Evolutionary conservation across 2,113 vertebrate species (phyloP).

Genomic region (Syrmaticus mikado): DNA sequence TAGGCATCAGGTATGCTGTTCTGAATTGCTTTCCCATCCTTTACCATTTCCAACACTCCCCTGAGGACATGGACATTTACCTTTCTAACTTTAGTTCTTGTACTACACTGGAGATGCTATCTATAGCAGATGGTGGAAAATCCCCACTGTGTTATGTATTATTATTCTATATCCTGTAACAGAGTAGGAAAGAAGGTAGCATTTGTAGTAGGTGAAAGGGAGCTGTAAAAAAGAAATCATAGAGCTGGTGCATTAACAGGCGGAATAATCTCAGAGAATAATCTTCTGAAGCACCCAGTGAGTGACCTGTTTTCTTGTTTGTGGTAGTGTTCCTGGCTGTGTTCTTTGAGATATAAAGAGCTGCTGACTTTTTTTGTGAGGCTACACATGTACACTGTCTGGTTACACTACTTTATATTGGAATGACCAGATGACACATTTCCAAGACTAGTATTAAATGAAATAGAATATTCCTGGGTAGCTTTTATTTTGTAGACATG

Average conservation of each 20-base stretch:
- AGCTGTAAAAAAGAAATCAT: not conserved
- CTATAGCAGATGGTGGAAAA: constrained; percentile 29
- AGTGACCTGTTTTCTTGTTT: not conserved
- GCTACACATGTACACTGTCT: constrained; percentile 19
- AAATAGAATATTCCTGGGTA: constrained; percentile 58
- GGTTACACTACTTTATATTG: constrained; percentile 35
- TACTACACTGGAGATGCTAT: not conserved
- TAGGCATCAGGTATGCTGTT: not conserved
- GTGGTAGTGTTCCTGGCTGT: not conserved
- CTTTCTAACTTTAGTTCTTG: not conserved
- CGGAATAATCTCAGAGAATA: not conserved
- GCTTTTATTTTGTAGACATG: constrained; percentile 28
- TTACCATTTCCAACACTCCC: not conserved
- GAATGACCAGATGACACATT: constrained; percentile 12
- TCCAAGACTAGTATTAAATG: constrained; percentile 39
- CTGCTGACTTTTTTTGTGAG: not conserved
- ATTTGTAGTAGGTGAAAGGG: not conserved
- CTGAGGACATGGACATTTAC: not conserved
- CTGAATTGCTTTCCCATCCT: not conserved
- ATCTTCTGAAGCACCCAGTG: not conserved
- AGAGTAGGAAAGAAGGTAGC: not conserved
- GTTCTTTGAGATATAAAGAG: not conserved
- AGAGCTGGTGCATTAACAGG: not conserved
- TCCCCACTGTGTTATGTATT: not conserved
- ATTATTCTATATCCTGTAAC: not conserved